Base-by-base conservation (phyloP, 2,113 vertebrate genomes). In the Embiotoca jacksoni region DNA sequence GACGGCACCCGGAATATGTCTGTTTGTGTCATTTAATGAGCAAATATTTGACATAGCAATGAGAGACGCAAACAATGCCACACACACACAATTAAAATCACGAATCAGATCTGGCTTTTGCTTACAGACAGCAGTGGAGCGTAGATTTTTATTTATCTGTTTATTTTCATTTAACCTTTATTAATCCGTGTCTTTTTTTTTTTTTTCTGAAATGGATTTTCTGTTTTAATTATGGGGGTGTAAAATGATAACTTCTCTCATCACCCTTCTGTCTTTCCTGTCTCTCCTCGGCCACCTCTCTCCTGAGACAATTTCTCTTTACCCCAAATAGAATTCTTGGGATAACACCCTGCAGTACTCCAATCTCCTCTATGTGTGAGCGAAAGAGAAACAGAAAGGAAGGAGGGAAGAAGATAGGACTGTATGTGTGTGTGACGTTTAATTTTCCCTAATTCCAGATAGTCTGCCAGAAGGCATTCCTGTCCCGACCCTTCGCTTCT, bases 391-490 rank as follows among this genome's bases (percentile, higher is more conserved):
- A 77, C 56, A 78, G 67, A 78, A 81, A 70, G 65, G 49, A 81
- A 56, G 54, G 53, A 62, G 64, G 47, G 78, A 82, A 66, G 60
- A 68, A 82, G 83, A 88, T 83, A 69, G 84, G 68, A 68, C 63
- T 82, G 82, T 66, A 55, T 85, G 44, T 79, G 75, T 89, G 89
- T 92, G 88, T 90, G 93, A 94, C 89, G 78, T 94, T 93, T 95
- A 89, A 94, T 95, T 94, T 94, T 92, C 93, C 81, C 71, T 95
- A 94, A 95, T 95, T 94, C 93, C 89, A 92, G 88, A 92, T 91
- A 90, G 92, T 92, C 93, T 91, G 94, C 94, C 94, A 94, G 90
- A 88, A 92, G 91, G 88, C 91, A 93, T 94, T 92, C 91, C 89
- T 54, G 37, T 81, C 76, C 80, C 64, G 56, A 81, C 73, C 73